Base-by-base conservation (phyloP, 2,888 invertebrate species). In the Mimas tiliae region DNA sequence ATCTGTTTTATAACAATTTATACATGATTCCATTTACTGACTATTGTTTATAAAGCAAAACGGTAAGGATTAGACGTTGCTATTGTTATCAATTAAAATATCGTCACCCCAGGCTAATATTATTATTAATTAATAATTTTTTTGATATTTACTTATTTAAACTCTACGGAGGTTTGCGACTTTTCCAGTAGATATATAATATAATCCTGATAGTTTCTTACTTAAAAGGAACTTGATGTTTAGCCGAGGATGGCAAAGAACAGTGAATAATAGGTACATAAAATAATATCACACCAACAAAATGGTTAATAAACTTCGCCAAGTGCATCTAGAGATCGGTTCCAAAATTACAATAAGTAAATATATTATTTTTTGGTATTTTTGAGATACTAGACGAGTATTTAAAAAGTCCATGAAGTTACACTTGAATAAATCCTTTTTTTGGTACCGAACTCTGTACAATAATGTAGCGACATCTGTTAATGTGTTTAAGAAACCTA, bases 391-490 rank as follows among this genome's bases (percentile, higher is more conserved):
- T 11, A 38, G 38, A 58, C 19, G 58, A 42, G 58, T 58, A 58
- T 12, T 51, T 14, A 63, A 52, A 66, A 67, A 51, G 42, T 42
- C 14, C 62, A 38, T 6, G 51, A 63, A 66, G 47, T 33, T 19
- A 45, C 27, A 27, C 27, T 51, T 51, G 51, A 21, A 1, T 45
- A 27, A 6, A 12, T 42, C 19, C 19, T 19, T 58, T 58, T 38
- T n/a, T n/a, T 58, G 58, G 42, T 12, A 58, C 58, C 58, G 58
- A 58, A 58, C 42, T 58, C 58, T 19, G 16, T 38, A 62, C 51
- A 51, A 27, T 16, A 50, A 64, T 48, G 55, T 63, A 65, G 70
- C 64, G 69, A 69, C 65, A 65, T 64, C 71, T 71, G 66, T 16
- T 63, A 64, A 62, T 66, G 64, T 67, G 64, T 62, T 64, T 42